These are phyloP conservation scores for Tetrax tetrax DNA, from an alignment of 2,113 vertebrate genomes.

Conservation along the genomic window DNA sequence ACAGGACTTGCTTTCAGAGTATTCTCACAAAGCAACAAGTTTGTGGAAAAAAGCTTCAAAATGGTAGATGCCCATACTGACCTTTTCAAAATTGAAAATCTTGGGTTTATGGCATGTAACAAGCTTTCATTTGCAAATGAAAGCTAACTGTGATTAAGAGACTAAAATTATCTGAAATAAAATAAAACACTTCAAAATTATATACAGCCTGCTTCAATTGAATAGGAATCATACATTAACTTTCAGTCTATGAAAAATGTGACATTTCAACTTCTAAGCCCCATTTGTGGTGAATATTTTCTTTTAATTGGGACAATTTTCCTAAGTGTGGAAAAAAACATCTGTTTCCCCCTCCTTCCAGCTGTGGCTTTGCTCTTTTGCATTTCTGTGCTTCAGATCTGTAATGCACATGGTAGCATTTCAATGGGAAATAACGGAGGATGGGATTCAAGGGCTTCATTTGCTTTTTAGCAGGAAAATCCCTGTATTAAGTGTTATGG, in stretches of 20 bases:
- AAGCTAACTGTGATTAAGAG: constrained; percentile 1
- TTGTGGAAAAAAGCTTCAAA: not conserved
- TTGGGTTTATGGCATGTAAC: not conserved
- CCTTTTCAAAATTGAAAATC: constrained; percentile 46
- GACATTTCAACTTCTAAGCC: constrained; percentile 49
- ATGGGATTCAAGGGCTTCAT: constrained; percentile 1
- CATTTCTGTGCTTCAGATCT: constrained; percentile 27
- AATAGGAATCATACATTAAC: constrained; percentile 26
- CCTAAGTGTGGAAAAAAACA: constrained; percentile 18
- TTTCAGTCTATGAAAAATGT: constrained; percentile 3
- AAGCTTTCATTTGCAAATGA: constrained; percentile 18
- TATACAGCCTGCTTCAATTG: not conserved
- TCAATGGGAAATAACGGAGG: not conserved
- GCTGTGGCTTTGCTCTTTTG: constrained; percentile 16
- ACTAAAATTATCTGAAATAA: constrained; percentile 19
- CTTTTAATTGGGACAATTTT: constrained; percentile 52
- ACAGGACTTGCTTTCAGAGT: not conserved
- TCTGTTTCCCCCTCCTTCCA: constrained; percentile 50
- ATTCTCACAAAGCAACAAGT: not conserved
- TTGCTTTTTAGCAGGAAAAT: constrained; percentile 4
- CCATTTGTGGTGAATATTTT: constrained; percentile 41
- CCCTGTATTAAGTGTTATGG: not conserved
- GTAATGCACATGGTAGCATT: not conserved
- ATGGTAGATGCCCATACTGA: not conserved
- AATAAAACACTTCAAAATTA: constrained; percentile 46